A percentile compares a stretch with the other conserved stretches of the same genome.
phyloP scores from a whole-genome alignment of 2,888 invertebrate species.

The Dasypolia templi region DNA sequence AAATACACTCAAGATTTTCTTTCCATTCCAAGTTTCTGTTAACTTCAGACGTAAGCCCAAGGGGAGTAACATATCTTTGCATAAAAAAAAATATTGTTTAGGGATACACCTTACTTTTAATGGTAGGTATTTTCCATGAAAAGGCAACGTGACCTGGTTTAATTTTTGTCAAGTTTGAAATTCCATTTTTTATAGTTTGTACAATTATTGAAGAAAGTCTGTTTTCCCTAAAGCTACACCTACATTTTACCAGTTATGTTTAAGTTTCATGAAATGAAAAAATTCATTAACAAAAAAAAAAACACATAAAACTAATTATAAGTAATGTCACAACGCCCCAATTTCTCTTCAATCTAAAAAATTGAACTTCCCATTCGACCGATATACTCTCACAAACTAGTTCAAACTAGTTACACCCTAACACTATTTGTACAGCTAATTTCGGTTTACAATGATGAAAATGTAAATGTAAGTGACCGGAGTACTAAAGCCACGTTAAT shows the following conservation, averaged over 20 bases:
- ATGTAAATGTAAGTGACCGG: slow-evolving; percentile 69
- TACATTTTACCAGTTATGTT: neutral
- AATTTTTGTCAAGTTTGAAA: neutral
- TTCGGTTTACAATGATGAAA: slow-evolving; percentile 57
- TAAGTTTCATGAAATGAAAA: neutral
- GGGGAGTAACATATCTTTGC: slow-evolving; percentile 49
- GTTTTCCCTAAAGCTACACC: neutral
- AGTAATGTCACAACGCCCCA: neutral
- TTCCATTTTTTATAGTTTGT: neutral
- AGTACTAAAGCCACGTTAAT: slow-evolving; percentile 75
- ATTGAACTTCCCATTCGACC: neutral
- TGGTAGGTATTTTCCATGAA: neutral
- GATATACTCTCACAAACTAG: slow-evolving; percentile 16
- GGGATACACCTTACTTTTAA: neutral
- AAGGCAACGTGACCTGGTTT: neutral
- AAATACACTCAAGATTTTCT: slow-evolving; percentile 54
- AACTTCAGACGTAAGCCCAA: slow-evolving; percentile 41
- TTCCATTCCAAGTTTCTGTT: slow-evolving; percentile 50
- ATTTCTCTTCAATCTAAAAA: slow-evolving; percentile 26
- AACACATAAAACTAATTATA: neutral
- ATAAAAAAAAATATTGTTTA: slow-evolving; percentile 33
- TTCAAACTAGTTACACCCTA: slow-evolving; percentile 30
- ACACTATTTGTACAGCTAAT: slow-evolving; percentile 50
- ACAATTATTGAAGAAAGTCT: neutral
- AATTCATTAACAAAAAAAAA: neutral